These are phyloP conservation scores for Drosophila emarginata DNA, from an alignment of 2,888 invertebrate genomes.

Conservation along the genomic window DNA sequence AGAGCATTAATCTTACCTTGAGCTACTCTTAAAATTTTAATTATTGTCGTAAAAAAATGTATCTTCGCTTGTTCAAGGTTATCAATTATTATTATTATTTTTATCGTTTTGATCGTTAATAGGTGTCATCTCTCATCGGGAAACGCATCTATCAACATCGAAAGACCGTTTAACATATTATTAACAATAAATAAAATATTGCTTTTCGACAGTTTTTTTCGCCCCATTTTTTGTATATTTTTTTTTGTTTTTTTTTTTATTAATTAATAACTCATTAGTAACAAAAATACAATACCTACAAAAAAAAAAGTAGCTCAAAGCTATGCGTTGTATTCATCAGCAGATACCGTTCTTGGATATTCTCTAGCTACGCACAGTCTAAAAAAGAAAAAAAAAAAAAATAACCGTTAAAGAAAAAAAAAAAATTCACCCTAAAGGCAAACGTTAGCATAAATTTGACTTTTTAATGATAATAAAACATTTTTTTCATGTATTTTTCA, in stretches of 20 bases:
- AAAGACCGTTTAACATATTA: constrained; percentile 30
- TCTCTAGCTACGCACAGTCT: neutral
- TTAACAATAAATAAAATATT: constrained; percentile 31
- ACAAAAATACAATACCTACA: constrained; percentile 4
- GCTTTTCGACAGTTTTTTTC: neutral
- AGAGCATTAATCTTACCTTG: neutral
- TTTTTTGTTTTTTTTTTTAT: constrained; percentile 22
- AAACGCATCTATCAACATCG: constrained; percentile 53
- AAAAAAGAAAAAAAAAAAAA: neutral
- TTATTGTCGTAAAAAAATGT: constrained; percentile 10
- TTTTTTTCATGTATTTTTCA: constrained; percentile 65
- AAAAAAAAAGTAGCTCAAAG: constrained; percentile 25
- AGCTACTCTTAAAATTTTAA: constrained; percentile 20
- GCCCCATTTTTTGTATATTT: too few species aligned
- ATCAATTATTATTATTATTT: constrained; percentile 11
- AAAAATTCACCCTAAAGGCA: constrained; percentile 13
- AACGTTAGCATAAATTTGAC: constrained; percentile 63
- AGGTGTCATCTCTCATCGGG: constrained; percentile 50
- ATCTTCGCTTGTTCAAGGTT: constrained; percentile 23
- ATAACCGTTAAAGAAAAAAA: constrained; percentile 18
- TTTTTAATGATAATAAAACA: constrained; percentile 72
- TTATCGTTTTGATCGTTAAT: constrained; percentile 44
- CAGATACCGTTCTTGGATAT: constrained; percentile 53
- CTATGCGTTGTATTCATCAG: constrained; percentile 23
- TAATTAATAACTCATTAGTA: constrained; percentile 69